Conservation (phyloP, 2,888 invertebrate species). For the Trichopoda pennipes region DNA sequence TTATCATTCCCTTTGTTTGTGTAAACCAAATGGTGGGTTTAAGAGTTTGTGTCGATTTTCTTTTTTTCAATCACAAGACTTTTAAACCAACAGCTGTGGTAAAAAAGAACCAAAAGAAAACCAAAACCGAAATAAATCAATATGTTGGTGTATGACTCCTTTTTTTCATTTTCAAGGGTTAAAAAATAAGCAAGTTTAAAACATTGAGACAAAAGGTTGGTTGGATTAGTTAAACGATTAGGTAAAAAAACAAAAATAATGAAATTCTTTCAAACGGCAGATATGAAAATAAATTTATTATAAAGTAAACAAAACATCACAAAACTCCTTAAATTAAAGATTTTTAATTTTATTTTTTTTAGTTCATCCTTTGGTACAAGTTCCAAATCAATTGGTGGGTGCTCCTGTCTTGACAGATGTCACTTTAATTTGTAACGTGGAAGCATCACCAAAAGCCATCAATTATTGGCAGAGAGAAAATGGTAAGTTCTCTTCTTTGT, state of each 20-base stretch:
- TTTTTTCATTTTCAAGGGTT: constrained; percentile 27
- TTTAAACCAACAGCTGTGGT: constrained; percentile 54
- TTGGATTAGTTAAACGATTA: neutral
- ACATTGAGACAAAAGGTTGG: constrained; percentile 6
- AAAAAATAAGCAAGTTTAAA: constrained; percentile 4
- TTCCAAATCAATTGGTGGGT: constrained; percentile 95
- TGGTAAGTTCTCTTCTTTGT: constrained; percentile 83
- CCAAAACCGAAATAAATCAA: constrained; percentile 57
- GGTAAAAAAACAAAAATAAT: constrained; percentile 40
- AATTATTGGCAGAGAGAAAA: constrained; percentile 96
- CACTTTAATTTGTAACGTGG: constrained; percentile 91
- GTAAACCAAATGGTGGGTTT: constrained; percentile 50
- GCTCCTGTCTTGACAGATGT: constrained; percentile 93
- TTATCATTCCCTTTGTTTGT: constrained; percentile 30
- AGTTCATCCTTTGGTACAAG: constrained; percentile 96
- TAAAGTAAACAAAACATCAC: constrained; percentile 60
- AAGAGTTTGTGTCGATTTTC: constrained; percentile 12
- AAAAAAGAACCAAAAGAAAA: neutral
- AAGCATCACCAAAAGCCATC: constrained; percentile 95
- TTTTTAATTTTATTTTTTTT: constrained; percentile 71
- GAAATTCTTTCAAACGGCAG: constrained; percentile 21
- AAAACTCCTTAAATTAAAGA: constrained; percentile 54
- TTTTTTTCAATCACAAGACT: constrained; percentile 30
- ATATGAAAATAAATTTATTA: constrained; percentile 54
- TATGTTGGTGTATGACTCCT: constrained; percentile 26